Base-by-base conservation (phyloP, 2,888 invertebrate genomes). In the Diaprepes abbreviatus region DNA sequence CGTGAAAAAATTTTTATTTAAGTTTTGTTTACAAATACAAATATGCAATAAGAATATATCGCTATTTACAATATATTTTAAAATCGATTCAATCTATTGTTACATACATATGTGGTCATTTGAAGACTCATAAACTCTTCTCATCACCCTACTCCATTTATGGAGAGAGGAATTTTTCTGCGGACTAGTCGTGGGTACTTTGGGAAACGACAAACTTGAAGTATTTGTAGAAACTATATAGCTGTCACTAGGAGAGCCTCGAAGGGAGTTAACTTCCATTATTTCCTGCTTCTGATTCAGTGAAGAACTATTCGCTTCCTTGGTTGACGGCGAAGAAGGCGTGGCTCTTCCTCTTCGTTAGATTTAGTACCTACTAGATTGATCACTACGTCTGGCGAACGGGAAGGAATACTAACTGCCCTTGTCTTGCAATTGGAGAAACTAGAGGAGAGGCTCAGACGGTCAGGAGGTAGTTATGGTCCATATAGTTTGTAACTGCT, bases 401-500 rank as follows among this genome's bases (percentile, higher is more conserved):
- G 48, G 19, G 62, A 58, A 6, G 63, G 65, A 14, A 43, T 54
- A 58, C 64, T 69, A 1, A 50, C 63, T 38, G 36, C 57, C 35
- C 57, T 66, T 14, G 19, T n/a, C 19, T 65, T 69, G 31, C 66
- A 63, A 43, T 71, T 71, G 52, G 57, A 21, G 3, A 52, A 12
- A 17, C 35, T 64, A 4, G 63, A 59, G 3, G 28, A 54, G 14
- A 54, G 38, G 16, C 12, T 40, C 9, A 40, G 7, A 17, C 73
- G 73, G 17, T 76, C 75, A 1, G 82, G 81, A 3, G 83, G 83
- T 71, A 83, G 73, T 76, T 83, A 81, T 2, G 83, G 83, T 38
- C 83, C 83, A 71, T 84, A 84, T 12, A 80, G 78, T 74, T 79
- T 82, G 52, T 75, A 76, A 70, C 79, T 81, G 3, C 80, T 78